phyloP scores from a whole-genome alignment of 2,888 invertebrate genomes.

The Drosophila longiperda region DNA sequence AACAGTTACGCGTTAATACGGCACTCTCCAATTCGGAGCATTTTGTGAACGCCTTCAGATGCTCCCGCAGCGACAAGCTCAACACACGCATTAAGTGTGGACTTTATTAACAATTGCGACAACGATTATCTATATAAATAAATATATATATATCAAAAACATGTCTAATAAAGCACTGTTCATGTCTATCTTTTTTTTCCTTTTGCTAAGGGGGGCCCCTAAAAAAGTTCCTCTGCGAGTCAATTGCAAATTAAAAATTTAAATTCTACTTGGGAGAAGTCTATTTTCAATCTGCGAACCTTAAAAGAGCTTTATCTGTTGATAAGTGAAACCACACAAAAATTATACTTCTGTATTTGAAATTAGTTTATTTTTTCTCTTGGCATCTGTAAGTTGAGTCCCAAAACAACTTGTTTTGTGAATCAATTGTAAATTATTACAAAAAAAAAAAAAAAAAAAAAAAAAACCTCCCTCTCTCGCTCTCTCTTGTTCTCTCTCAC shows the following conservation, averaged over 20 bases:
- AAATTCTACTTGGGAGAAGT: background rate
- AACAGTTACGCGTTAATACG: constrained; percentile 75
- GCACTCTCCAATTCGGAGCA: constrained; percentile 78
- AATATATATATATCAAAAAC: constrained; percentile 1
- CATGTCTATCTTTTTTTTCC: constrained; percentile 2
- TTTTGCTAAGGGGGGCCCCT: background rate
- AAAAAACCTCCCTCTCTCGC: constrained; percentile 11
- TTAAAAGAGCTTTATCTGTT: background rate
- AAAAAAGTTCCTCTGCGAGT: background rate
- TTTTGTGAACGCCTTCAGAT: constrained; percentile 76
- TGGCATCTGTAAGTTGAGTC: background rate
- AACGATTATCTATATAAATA: constrained; percentile 1
- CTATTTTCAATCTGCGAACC: background rate
- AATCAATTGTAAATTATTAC: background rate
- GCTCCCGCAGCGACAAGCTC: constrained; percentile 70
- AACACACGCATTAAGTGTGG: constrained; percentile 80
- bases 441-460: background rate
- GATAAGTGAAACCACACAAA: background rate
- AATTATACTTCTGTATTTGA: background rate
- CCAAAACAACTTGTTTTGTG: background rate
- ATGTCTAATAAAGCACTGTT: constrained; percentile 47
- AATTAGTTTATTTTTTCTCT: background rate
- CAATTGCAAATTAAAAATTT: background rate
- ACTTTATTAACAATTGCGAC: constrained; percentile 60
- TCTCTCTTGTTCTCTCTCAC: background rate